Conservation (phyloP, 2,888 invertebrate species). For the Agrypnus murinus region DNA sequence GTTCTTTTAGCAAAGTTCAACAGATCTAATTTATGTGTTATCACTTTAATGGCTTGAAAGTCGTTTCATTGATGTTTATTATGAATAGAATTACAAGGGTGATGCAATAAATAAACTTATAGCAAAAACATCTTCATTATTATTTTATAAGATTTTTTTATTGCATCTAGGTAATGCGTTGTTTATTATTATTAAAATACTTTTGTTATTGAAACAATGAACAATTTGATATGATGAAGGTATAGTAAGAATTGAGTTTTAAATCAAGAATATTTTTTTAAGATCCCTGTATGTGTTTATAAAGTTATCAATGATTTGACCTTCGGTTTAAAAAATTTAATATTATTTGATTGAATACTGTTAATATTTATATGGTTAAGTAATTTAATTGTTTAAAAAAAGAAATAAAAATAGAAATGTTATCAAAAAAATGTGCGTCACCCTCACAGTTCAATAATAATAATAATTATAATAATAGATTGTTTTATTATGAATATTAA, state of each 20-base stretch:
- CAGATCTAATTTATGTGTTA: conserved; percentile 24
- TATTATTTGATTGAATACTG: background rate
- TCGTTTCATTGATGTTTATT: conserved; percentile 30
- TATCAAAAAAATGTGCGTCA: conserved; percentile 14
- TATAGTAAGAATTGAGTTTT: too few relatives aligned
- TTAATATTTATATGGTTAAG: conserved; percentile 6
- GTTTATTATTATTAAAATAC: too few relatives aligned
- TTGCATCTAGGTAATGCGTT: too few relatives aligned
- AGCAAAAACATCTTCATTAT: too few relatives aligned
- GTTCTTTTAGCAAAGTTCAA: conserved; percentile 29
- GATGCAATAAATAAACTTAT: background rate
- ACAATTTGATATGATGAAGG: too few relatives aligned
- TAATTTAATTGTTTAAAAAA: conserved; percentile 4
- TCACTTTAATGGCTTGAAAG: conserved; percentile 8
- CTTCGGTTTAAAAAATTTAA: background rate
- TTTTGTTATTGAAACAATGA: too few relatives aligned
- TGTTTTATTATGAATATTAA: background rate
- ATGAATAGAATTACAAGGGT: background rate
- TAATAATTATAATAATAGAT: conserved; percentile 14
- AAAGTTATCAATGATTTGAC: background rate
- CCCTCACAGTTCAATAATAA: too few relatives aligned
- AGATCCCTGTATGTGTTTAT: too few relatives aligned
- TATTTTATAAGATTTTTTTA: too few relatives aligned
- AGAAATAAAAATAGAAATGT: too few relatives aligned
- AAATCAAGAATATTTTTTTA: too few relatives aligned